Percentiles rank a stretch among this genome's conserved stretches.
Conservation (phyloP, 2,113 vertebrate genomes). For the Prunella himalayana region DNA sequence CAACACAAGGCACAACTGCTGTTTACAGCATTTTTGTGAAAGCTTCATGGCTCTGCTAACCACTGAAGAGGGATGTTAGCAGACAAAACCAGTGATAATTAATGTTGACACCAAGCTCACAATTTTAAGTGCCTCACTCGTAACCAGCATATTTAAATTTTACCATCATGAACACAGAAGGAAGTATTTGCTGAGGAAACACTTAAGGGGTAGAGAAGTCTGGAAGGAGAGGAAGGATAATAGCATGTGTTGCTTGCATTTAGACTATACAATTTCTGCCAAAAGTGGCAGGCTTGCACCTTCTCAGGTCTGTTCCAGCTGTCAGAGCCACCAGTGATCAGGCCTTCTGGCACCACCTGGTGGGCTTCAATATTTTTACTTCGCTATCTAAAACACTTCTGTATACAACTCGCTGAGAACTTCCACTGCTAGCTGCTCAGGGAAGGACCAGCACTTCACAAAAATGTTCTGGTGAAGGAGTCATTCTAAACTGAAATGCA, state of each 20-base stretch:
- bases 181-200: neutral
- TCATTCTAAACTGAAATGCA: neutral
- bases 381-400: accelerated
- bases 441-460: neutral
- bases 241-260: accelerated
- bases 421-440: too few relatives aligned
- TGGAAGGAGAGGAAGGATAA: neutral
- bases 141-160: neutral
- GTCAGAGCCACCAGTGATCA: accelerated
- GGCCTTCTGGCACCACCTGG: neutral
- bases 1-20: neutral
- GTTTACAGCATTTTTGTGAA: neutral
- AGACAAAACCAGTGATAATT: neutral
- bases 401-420: accelerated
- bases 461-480: neutral
- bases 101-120: neutral
- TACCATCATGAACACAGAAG: neutral
- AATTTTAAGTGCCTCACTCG: neutral
- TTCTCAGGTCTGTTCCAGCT: neutral
- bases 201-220: neutral
- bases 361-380: neutral
- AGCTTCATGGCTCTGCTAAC: neutral
- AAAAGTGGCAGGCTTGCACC: accelerated
- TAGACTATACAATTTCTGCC: neutral
- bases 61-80: neutral